These are phyloP conservation scores for Drosophila kepulauana DNA, from an alignment of 1,140 invertebrate genomes.

Conservation along the genomic window DNA sequence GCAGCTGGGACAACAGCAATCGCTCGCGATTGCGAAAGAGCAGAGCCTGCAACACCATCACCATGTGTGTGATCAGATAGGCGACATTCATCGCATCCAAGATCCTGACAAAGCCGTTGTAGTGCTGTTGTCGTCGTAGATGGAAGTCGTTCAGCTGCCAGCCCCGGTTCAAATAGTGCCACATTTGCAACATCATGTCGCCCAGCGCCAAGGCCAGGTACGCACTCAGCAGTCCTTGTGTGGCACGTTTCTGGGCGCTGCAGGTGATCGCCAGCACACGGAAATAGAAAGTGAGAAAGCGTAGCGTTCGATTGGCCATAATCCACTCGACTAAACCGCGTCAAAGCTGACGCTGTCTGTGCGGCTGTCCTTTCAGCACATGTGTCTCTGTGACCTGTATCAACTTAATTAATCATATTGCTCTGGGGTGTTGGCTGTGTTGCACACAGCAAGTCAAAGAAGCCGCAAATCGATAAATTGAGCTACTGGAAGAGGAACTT, in stretches of 20 bases:
- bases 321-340: constrained; percentile 23
- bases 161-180: background rate
- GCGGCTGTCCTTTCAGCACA: background rate
- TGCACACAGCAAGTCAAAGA: background rate
- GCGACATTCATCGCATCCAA: constrained; percentile 42
- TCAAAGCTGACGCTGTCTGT: background rate
- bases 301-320: constrained; percentile 54
- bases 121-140: background rate
- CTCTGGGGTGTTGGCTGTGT: background rate
- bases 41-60: constrained; percentile 36
- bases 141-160: background rate
- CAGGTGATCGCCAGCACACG: constrained; percentile 51
- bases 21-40: constrained; percentile 33
- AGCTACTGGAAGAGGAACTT: too few relatives aligned
- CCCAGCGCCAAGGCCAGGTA: constrained; percentile 41
- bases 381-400: background rate
- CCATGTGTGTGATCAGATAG: constrained; percentile 46
- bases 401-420: constrained; percentile 60
- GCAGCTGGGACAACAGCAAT: constrained; percentile 40
- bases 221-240: constrained; percentile 33
- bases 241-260: constrained; percentile 24
- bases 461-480: background rate
- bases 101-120: constrained; percentile 21
- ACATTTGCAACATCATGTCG: constrained; percentile 22
- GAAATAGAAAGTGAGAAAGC: constrained; percentile 46